A percentile compares a stretch with the other conserved stretches of the same genome.
phyloP scores from a whole-genome alignment of 1,140 invertebrate genomes.

The Atta cephalotes region DNA sequence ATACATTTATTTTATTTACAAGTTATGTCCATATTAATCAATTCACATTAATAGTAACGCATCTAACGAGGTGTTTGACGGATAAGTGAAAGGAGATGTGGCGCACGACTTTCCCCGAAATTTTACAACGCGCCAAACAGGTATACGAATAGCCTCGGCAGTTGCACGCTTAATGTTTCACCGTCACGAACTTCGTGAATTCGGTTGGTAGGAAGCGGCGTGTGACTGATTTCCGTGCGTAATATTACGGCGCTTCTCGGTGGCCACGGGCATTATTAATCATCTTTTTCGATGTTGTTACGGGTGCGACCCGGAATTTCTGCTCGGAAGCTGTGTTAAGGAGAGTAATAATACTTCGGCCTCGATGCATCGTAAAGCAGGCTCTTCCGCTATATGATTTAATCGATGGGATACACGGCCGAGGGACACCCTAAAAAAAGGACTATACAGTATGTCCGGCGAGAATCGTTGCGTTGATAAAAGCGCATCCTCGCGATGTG shows the following conservation, averaged over 20 bases:
- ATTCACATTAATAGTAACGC: background rate
- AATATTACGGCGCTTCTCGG: conserved; percentile 30
- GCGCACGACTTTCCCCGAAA: conserved; percentile 67
- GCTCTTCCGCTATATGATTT: conserved; percentile 25
- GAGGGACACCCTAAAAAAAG: background rate
- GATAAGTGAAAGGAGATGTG: conserved; percentile 69
- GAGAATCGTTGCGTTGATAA: conserved; percentile 33
- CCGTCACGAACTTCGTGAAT: conserved; percentile 69
- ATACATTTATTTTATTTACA: background rate
- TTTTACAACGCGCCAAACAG: conserved; percentile 35
- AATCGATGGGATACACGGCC: background rate
- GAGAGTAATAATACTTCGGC: conserved; percentile 22
- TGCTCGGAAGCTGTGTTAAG: conserved; percentile 35
- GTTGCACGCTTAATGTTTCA: conserved; percentile 63
- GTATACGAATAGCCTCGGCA: background rate
- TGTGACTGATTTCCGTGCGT: conserved; percentile 55
- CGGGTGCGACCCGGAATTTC: conserved; percentile 30
- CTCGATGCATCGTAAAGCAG: background rate
- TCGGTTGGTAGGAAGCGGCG: conserved; percentile 58
- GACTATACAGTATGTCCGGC: background rate
- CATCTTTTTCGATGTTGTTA: conserved; percentile 33
- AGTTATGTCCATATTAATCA: background rate
- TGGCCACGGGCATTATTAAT: conserved; percentile 45
- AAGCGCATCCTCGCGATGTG: background rate
- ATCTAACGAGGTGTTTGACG: conserved; percentile 42